Evolutionary conservation across 2,113 vertebrate species (phyloP).

Genomic region (Synchiropus splendidus): DNA sequence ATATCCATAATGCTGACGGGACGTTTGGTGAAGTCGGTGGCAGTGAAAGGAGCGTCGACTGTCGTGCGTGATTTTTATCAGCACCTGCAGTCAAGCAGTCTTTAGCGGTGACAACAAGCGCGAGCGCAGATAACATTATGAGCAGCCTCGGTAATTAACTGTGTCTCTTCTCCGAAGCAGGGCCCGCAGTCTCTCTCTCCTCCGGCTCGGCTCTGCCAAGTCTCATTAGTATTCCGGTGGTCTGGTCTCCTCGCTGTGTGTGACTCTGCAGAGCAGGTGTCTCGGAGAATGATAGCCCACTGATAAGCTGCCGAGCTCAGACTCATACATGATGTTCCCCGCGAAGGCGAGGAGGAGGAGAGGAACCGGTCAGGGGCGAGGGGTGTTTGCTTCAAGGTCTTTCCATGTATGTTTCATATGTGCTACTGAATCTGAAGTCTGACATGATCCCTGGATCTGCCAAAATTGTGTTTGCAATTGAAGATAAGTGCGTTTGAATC

Average conservation of each 20-base stretch:
- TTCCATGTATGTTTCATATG: too few species aligned
- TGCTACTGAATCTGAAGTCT: too few species aligned
- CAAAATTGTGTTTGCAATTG: too few species aligned
- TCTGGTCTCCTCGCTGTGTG: conserved; percentile 39
- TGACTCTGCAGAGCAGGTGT: conserved; percentile 57
- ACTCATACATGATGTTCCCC: conserved; percentile 15
- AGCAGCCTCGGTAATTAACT: conserved; percentile 43
- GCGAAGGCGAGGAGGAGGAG: too few species aligned
- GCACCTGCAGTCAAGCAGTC: conserved; percentile 29
- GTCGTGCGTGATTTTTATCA: conserved; percentile 15
- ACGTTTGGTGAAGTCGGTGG: too few species aligned
- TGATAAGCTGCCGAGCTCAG: conserved; percentile 42
- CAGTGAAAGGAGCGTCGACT: conserved; percentile 1
- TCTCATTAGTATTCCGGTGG: conserved; percentile 58
- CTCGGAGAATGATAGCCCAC: conserved; percentile 55
- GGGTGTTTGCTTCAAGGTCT: too few species aligned
- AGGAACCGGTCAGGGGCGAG: too few species aligned
- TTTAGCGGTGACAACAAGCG: conserved; percentile 19
- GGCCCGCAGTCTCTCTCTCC: conserved; percentile 28
- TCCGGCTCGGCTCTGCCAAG: conserved; percentile 11
- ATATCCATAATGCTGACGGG: too few species aligned
- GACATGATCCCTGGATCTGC: too few species aligned
- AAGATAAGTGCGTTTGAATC: too few species aligned
- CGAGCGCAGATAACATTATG: conserved; percentile 22
- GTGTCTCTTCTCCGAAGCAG: conserved; percentile 25